Evolutionary conservation across 2,888 invertebrate genomes (phyloP).

Genomic region (Microplitis manilae): DNA sequence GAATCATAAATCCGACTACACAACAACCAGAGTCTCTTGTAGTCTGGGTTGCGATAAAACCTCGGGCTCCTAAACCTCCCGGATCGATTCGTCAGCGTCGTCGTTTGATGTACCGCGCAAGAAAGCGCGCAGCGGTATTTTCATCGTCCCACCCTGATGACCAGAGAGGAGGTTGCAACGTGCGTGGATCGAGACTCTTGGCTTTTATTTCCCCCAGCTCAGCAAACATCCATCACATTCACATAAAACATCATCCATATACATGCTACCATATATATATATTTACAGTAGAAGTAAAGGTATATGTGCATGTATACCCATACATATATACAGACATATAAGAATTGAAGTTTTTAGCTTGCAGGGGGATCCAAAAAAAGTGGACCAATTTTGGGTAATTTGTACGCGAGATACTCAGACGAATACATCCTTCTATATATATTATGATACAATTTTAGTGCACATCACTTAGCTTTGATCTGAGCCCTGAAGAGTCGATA

Average conservation of each 20-base stretch:
- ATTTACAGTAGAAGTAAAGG: not conserved
- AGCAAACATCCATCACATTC: not conserved
- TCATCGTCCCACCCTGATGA: constrained; percentile 27
- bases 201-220: not conserved
- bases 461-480: not conserved
- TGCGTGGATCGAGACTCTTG: not conserved
- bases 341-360: constrained; percentile 36
- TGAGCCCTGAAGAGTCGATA: constrained; percentile 17
- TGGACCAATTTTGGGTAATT: constrained; percentile 67
- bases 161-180: not conserved
- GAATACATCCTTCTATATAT: constrained; percentile 19
- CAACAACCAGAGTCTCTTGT: constrained; percentile 18
- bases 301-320: constrained; percentile 14
- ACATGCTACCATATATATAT: constrained; percentile 20
- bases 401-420: constrained; percentile 56
- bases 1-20: constrained; percentile 36
- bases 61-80: constrained; percentile 46
- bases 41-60: constrained; percentile 41
- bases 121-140: constrained; percentile 53
- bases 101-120: constrained; percentile 53
- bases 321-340: constrained; percentile 5
- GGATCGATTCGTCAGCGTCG: constrained; percentile 53
- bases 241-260: not conserved
- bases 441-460: not conserved
- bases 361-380: constrained; percentile 56